phyloP scores from a whole-genome alignment of 1,140 invertebrate genomes.

The Camponotus pennsylvanicus region DNA sequence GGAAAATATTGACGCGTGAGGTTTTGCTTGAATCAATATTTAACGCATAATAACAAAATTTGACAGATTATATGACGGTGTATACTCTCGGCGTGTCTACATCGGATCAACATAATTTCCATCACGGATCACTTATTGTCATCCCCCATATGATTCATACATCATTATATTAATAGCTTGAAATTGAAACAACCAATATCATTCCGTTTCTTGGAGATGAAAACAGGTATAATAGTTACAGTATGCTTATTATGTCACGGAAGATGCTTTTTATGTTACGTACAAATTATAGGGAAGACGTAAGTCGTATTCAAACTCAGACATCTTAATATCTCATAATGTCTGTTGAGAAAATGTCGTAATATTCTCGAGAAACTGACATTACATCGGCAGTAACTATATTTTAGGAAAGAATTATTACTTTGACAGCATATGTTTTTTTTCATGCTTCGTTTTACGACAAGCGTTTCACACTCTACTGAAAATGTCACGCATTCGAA shows the following conservation, averaged over 20 bases:
- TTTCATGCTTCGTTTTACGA: neutral
- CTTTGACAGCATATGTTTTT: neutral
- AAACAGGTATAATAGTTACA: neutral
- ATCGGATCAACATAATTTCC: slow-evolving; percentile 13
- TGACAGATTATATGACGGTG: slow-evolving; percentile 1
- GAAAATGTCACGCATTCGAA: neutral
- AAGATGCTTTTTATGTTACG: neutral
- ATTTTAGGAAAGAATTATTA: slow-evolving; percentile 7
- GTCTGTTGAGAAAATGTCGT: slow-evolving; percentile 1
- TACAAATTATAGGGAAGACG: neutral
- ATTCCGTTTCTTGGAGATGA: neutral
- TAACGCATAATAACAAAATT: slow-evolving; percentile 25
- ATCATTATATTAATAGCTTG: neutral
- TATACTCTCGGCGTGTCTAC: neutral
- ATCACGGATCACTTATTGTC: slow-evolving; percentile 3
- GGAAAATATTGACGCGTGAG: slow-evolving; percentile 21
- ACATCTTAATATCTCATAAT: neutral
- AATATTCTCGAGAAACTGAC: neutral
- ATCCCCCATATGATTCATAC: neutral
- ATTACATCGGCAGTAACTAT: neutral
- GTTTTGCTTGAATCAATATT: slow-evolving; percentile 27
- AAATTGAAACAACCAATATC: slow-evolving; percentile 18
- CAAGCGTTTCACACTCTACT: neutral
- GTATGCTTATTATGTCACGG: neutral
- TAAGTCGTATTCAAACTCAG: neutral